phyloP scores from a whole-genome alignment of 2,888 invertebrate species.

The Rhyacophila evoluta region DNA sequence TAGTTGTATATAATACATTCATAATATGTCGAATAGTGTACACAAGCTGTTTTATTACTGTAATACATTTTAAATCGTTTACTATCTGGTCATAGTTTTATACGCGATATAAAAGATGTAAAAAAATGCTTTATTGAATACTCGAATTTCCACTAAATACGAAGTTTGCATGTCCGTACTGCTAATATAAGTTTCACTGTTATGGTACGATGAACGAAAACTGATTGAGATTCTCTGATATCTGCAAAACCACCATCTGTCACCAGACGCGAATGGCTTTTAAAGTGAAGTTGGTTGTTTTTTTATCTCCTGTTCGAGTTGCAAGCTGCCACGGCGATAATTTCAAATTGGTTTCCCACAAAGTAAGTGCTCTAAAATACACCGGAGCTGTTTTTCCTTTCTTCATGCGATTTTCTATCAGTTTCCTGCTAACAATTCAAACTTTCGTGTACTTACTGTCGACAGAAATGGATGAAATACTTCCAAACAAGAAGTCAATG shows the following conservation, averaged over 20 bases:
- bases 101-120: no score
- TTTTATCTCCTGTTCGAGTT: slow-evolving; percentile 22
- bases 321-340: slow-evolving; percentile 19
- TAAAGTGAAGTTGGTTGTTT: slow-evolving; percentile 17
- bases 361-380: slow-evolving; percentile 17
- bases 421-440: slow-evolving; percentile 6
- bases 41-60: no score
- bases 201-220: not conserved
- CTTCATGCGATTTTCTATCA: slow-evolving; percentile 19
- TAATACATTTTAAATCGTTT: no score
- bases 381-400: slow-evolving; percentile 16
- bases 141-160: no score
- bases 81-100: no score
- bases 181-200: no score
- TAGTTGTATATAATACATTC: no score
- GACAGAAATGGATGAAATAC: not conserved
- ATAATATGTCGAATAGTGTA: no score
- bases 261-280: slow-evolving; percentile 21
- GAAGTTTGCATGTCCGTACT: not conserved
- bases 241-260: slow-evolving; percentile 16
- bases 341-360: slow-evolving; percentile 19
- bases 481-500: no score
- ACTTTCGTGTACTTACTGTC: not conserved
- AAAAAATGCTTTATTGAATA: no score
- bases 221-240: not conserved